Conservation (phyloP, 2,888 invertebrate genomes). For the Dromius quadrimaculatus region DNA sequence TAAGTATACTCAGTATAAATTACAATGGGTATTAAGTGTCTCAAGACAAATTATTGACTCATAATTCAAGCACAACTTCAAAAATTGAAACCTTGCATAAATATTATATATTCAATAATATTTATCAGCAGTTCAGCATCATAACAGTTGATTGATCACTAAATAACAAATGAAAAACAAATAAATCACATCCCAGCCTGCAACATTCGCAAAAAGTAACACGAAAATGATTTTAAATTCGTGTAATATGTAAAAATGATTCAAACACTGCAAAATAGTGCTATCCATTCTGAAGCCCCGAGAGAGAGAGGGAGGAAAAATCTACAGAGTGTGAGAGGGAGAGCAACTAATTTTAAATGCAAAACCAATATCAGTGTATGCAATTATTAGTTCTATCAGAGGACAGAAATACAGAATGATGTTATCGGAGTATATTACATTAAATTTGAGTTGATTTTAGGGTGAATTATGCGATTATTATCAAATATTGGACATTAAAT, state of each 20-base stretch:
- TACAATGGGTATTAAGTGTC: too few relatives aligned
- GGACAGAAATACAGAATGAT: neutral
- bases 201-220: too few relatives aligned
- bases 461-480: conserved; percentile 15
- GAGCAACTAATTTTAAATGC: conserved; percentile 6
- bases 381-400: conserved; percentile 22
- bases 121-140: too few relatives aligned
- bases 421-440: conserved; percentile 13
- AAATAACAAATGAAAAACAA: too few relatives aligned
- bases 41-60: too few relatives aligned
- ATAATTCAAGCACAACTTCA: too few relatives aligned
- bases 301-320: neutral
- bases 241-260: neutral
- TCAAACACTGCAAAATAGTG: neutral
- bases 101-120: too few relatives aligned
- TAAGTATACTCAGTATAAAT: too few relatives aligned
- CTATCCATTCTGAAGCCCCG: neutral
- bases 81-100: too few relatives aligned
- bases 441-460: conserved; percentile 9
- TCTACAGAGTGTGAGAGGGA: neutral
- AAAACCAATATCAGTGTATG: conserved; percentile 22
- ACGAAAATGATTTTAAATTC: neutral
- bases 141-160: too few relatives aligned
- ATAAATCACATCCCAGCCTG: too few relatives aligned
- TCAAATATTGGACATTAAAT: too few relatives aligned